These are phyloP conservation scores for Formica selysi DNA, from an alignment of 1,140 invertebrate species.

Conservation along the genomic window DNA sequence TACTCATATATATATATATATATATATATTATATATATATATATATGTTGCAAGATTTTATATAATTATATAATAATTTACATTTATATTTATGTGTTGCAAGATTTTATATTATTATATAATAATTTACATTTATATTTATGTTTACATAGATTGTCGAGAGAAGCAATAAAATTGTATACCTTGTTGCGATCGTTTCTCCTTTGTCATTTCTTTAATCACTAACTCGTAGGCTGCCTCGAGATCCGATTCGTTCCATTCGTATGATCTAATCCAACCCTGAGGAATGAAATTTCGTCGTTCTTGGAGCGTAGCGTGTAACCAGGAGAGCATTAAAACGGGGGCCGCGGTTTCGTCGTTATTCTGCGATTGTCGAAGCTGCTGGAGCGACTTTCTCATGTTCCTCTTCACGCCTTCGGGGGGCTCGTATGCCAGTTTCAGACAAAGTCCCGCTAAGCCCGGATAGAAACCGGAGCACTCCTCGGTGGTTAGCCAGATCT, in stretches of 20 bases:
- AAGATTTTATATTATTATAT: slow-evolving; percentile 2
- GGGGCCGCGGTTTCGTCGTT: slow-evolving; percentile 84
- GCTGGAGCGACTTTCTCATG: slow-evolving; percentile 85
- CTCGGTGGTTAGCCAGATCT: slow-evolving; percentile 92
- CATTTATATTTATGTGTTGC: background rate
- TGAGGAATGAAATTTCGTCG: slow-evolving; percentile 89
- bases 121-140: background rate
- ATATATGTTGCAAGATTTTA: too few relatives aligned
- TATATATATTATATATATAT: background rate
- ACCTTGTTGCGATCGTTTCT: slow-evolving; percentile 64
- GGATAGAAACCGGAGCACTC: slow-evolving; percentile 90
- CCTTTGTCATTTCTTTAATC: slow-evolving; percentile 87
- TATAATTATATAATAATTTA: too few relatives aligned
- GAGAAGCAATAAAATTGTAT: background rate
- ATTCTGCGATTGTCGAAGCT: slow-evolving; percentile 78
- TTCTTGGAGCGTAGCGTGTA: slow-evolving; percentile 96
- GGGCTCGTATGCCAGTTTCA: slow-evolving; percentile 96
- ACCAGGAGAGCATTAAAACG: slow-evolving; percentile 92
- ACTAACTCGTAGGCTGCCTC: slow-evolving; percentile 92
- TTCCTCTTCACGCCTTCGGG: slow-evolving; percentile 89
- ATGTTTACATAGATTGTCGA: background rate
- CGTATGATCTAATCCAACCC: slow-evolving; percentile 89
- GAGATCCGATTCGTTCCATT: slow-evolving; percentile 95
- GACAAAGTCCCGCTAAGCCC: slow-evolving; percentile 89
- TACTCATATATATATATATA: background rate